Percentiles rank a stretch among this genome's conserved stretches.
Evolutionary conservation across 2,797 vertebrate species (phyloP).

Genomic region (Falco naumanni): DNA sequence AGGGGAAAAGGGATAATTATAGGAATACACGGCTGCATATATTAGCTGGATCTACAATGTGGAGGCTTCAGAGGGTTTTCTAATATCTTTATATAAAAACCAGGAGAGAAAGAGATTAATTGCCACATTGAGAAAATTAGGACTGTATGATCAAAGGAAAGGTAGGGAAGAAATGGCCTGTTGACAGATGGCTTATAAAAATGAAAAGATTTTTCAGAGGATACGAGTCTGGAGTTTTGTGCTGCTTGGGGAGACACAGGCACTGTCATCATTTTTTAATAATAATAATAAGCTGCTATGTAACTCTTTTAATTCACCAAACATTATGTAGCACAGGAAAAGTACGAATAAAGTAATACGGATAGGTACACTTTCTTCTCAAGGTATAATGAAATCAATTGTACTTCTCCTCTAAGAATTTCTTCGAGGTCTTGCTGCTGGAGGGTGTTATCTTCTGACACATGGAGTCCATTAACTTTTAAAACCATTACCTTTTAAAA

Average conservation of each 20-base stretch:
- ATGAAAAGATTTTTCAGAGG: slow-evolving; percentile 34
- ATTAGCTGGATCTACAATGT: neutral
- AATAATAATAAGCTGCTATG: slow-evolving; percentile 32
- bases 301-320: slow-evolving; percentile 29
- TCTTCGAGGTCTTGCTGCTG: neutral
- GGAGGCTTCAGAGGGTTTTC: slow-evolving; percentile 21
- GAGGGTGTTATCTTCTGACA: neutral
- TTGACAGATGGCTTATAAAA: slow-evolving; percentile 60
- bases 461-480: neutral
- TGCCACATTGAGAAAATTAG: slow-evolving; percentile 49
- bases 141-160: slow-evolving; percentile 43
- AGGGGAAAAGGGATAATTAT: neutral
- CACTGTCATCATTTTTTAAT: slow-evolving; percentile 30
- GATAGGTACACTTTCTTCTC: slow-evolving; percentile 5
- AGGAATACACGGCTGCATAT: slow-evolving; percentile 15
- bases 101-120: slow-evolving; percentile 15
- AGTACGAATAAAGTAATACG: neutral
- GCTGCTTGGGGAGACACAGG: neutral
- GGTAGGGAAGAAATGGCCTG: slow-evolving; percentile 30
- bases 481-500: neutral
- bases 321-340: neutral
- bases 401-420: neutral
- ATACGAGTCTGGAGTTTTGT: neutral
- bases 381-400: slow-evolving; percentile 19
- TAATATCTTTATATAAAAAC: slow-evolving; percentile 43